phyloP scores from a whole-genome alignment of 2,797 vertebrate genomes.

The Ptychobarbus kaznakovi region DNA sequence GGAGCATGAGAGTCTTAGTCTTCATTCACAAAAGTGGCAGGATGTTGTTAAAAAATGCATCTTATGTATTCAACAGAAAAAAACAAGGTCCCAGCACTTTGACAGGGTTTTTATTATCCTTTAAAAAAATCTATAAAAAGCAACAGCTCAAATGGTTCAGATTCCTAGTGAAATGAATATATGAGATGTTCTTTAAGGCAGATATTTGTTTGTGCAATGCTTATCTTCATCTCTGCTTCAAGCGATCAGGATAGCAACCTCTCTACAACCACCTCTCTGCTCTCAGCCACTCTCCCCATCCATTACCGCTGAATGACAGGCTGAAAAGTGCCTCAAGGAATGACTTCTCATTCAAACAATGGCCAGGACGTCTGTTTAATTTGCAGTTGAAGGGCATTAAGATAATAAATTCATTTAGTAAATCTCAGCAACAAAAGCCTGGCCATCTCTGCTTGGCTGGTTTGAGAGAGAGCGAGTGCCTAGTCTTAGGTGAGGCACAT shows the following conservation, averaged over 20 bases:
- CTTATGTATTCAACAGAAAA: constrained; percentile 1
- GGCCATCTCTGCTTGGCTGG: constrained; percentile 58
- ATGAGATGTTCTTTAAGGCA: background rate
- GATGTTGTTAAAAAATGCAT: background rate
- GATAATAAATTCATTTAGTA: constrained; percentile 68
- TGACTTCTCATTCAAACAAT: constrained; percentile 64
- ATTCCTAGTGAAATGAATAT: background rate
- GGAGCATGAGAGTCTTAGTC: background rate
- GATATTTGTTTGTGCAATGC: constrained; percentile 38
- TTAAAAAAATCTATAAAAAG: background rate
- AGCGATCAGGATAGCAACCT: constrained; percentile 39
- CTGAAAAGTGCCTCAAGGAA: constrained; percentile 51
- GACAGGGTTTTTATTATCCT: background rate
- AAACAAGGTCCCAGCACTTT: background rate
- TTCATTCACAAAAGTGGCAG: background rate
- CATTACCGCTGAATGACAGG: constrained; percentile 56
- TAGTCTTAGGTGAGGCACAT: constrained; percentile 46
- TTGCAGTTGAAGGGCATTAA: constrained; percentile 67
- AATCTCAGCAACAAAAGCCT: constrained; percentile 63
- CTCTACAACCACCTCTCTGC: constrained; percentile 16
- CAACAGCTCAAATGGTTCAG: background rate
- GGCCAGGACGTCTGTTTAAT: constrained; percentile 62
- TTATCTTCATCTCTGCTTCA: constrained; percentile 27
- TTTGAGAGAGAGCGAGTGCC: constrained; percentile 43
- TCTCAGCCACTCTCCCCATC: constrained; percentile 35